These are phyloP conservation scores for Sphinx pinastri DNA, from an alignment of 2,888 invertebrate genomes.

Conservation along the genomic window DNA sequence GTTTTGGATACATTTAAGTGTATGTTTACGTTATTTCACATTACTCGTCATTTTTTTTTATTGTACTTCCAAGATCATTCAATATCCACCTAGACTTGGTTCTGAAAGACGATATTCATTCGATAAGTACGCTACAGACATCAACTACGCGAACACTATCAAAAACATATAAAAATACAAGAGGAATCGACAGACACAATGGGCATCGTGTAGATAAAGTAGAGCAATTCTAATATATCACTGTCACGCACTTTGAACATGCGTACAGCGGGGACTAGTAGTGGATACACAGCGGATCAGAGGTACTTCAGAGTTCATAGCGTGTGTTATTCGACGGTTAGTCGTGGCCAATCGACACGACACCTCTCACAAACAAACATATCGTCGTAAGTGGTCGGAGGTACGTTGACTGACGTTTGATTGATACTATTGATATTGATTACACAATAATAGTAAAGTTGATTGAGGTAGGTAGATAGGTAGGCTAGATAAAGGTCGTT, in stretches of 20 bases:
- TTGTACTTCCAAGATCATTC: no score
- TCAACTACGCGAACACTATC: not conserved
- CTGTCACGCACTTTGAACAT: slow-evolving; percentile 19
- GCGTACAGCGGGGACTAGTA: slow-evolving; percentile 14
- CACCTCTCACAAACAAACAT: slow-evolving; percentile 3
- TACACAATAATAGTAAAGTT: no score
- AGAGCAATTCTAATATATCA: slow-evolving; percentile 21
- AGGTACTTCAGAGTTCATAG: not conserved
- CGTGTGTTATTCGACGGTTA: slow-evolving; percentile 7
- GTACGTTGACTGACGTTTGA: no score
- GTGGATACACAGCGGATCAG: not conserved
- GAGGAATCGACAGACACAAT: slow-evolving; percentile 11
- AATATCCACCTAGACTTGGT: no score
- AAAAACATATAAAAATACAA: slow-evolving; percentile 5
- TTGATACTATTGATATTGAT: no score
- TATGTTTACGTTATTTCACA: not conserved
- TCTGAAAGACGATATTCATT: no score
- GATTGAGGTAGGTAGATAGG: no score
- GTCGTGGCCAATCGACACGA: slow-evolving; percentile 14
- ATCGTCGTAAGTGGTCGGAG: no score
- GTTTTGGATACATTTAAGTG: not conserved
- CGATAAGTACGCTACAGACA: no score
- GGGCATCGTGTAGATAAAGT: slow-evolving; percentile 9
- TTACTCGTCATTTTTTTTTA: not conserved
- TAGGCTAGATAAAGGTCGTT: no score